Evolutionary conservation across 2,888 invertebrate genomes (phyloP), one percentile per base, ranked within the genome.

Genomic region (Apamea anceps): DNA sequence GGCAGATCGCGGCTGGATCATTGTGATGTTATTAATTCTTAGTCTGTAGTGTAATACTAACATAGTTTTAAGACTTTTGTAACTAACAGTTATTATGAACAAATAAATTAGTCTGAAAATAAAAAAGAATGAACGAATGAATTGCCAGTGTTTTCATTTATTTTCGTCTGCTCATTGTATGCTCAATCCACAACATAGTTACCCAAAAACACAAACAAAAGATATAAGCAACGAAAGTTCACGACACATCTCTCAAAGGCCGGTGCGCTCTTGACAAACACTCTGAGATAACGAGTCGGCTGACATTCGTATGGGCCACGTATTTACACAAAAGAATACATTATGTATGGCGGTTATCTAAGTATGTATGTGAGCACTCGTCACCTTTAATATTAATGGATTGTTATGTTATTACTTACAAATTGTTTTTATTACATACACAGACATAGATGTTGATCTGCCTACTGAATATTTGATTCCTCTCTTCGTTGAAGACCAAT

Each of bases 281-380:
- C 88, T 89, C 79, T 72, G 57, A 81, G 82, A 82, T 91, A 91
- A 91, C 87, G 87, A 89, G 85, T 71, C 85, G 72, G 77, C 85
- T 62, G 75, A 73, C 87, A 71, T 65, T 66, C 66, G 66, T 75
- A 62, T 67, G 21, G 67, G 65, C n/a, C 80, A 62, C 63, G 71
- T 74, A 54, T 74, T 74, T 74, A 87, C 67, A 85, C 87, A 76
- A 76, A 85, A 85, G 48, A 85, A 85, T 51, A 78, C 72, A 82
- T 73, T 57, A 84, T 54, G n/a, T 79, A 37, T 13, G 32, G 25
- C 32, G 45, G 51, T 63, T 72, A 72, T 72, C 62, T 83, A 54
- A 54, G 25, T 63, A 45, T 37, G 28, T 68, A 37, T 12, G 0
- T 45, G 3, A 72, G n/a, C 42, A 54, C 57, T 76, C 57, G 28